These are phyloP conservation scores for Incurvaria masculella DNA, from an alignment of 2,888 invertebrate genomes.

Conservation along the genomic window DNA sequence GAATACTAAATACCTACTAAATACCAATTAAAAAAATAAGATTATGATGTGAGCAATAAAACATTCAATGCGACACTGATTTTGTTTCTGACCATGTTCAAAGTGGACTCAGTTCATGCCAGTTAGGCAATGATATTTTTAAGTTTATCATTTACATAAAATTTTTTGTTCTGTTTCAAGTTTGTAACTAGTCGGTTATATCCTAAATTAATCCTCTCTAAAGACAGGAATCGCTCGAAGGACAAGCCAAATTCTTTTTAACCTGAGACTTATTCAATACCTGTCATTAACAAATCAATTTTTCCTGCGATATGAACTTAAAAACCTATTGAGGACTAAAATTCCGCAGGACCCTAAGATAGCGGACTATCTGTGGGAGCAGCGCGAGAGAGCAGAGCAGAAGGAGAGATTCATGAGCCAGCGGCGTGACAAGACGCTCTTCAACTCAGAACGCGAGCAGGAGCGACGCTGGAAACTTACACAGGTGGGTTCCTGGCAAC, in stretches of 20 bases:
- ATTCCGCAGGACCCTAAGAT: constrained; percentile 74
- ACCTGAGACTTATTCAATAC: neutral
- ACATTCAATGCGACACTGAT: no score
- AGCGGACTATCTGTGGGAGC: constrained; percentile 88
- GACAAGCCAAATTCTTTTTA: neutral
- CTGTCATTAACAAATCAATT: constrained; percentile 5
- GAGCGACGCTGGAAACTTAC: constrained; percentile 57
- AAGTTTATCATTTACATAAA: no score
- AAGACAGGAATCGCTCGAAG: no score
- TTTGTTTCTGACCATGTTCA: no score
- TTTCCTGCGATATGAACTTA: constrained; percentile 9
- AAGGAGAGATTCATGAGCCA: constrained; percentile 70
- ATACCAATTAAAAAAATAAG: no score
- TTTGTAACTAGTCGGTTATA: no score
- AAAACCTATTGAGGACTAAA: constrained; percentile 4
- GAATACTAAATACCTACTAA: no score
- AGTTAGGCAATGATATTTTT: no score
- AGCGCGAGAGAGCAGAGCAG: constrained; percentile 76
- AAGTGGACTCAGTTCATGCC: no score
- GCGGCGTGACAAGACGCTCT: constrained; percentile 56
- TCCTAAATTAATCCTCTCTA: no score
- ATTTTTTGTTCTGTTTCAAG: no score
- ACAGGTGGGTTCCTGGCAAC: constrained; percentile 27
- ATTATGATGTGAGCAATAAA: no score
- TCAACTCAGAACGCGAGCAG: constrained; percentile 62